phyloP scores from a whole-genome alignment of 2,113 vertebrate genomes.

The Diglossa brunneiventris region DNA sequence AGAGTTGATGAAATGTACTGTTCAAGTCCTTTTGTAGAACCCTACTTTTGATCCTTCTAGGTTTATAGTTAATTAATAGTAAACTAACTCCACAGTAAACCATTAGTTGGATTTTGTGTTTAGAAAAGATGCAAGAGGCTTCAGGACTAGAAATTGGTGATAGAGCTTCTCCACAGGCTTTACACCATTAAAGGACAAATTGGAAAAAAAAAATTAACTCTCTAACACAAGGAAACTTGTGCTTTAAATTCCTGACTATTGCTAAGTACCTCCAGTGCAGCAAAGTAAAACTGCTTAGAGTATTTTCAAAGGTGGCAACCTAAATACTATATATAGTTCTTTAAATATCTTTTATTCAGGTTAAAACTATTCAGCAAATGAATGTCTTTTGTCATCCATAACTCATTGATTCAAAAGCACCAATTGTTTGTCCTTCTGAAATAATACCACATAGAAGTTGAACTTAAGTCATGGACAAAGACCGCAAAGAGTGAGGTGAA shows the following conservation, averaged over 20 bases:
- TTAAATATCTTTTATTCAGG: background rate
- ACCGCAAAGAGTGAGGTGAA: background rate
- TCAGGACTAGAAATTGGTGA: background rate
- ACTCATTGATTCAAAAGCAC: background rate
- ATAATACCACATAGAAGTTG: background rate
- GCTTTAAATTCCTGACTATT: background rate
- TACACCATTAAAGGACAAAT: background rate
- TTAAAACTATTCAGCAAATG: background rate
- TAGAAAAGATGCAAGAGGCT: background rate
- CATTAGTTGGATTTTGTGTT: background rate
- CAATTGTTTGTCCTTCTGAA: background rate
- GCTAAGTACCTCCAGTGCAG: background rate
- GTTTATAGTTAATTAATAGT: background rate
- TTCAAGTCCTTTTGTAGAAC: background rate
- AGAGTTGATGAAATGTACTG: background rate
- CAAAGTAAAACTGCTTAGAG: background rate
- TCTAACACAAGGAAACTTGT: background rate
- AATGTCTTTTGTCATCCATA: background rate
- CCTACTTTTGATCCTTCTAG: background rate
- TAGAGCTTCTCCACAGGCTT: background rate
- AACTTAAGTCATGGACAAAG: background rate
- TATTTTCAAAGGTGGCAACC: background rate
- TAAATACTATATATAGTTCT: background rate
- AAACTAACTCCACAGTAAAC: background rate
- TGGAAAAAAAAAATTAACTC: background rate